Conservation (phyloP, 1,140 invertebrate genomes). For the Macrosteles quadrilineatus region DNA sequence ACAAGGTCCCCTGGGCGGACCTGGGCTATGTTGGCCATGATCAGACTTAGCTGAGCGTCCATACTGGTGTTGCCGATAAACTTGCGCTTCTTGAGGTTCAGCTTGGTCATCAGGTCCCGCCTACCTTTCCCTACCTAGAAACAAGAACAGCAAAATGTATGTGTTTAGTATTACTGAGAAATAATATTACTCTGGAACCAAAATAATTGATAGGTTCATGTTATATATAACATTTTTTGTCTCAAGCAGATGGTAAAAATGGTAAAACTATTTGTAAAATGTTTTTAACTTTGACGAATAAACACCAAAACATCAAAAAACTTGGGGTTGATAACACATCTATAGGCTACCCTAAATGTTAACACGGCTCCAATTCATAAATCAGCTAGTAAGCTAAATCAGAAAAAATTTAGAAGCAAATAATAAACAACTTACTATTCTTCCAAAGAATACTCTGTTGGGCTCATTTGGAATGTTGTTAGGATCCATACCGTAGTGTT, state of each 20-base stretch:
- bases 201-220: neutral
- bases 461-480: conserved; percentile 71
- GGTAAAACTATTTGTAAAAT: neutral
- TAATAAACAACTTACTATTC: conserved; percentile 64
- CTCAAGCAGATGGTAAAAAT: neutral
- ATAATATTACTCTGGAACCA: neutral
- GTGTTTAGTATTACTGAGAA: neutral
- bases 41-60: conserved; percentile 88
- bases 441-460: conserved; percentile 78
- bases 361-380: too few relatives aligned
- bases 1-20: conserved; percentile 73
- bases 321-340: too few relatives aligned
- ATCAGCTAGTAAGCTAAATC: too few relatives aligned
- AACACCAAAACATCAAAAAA: too few relatives aligned
- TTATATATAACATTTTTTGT: neutral
- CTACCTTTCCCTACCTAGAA: conserved; percentile 78
- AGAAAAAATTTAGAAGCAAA: too few relatives aligned
- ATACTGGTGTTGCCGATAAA: conserved; percentile 98
- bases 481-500: conserved; percentile 83
- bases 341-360: too few relatives aligned
- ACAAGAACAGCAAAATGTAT: conserved; percentile 33
- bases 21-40: conserved; percentile 93
- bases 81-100: conserved; percentile 85
- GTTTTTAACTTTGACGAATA: too few relatives aligned
- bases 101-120: conserved; percentile 71